A percentile compares a stretch with the other conserved stretches of the same genome.
phyloP scores from a whole-genome alignment of 2,888 invertebrate species.

The Brachylomia viminalis region DNA sequence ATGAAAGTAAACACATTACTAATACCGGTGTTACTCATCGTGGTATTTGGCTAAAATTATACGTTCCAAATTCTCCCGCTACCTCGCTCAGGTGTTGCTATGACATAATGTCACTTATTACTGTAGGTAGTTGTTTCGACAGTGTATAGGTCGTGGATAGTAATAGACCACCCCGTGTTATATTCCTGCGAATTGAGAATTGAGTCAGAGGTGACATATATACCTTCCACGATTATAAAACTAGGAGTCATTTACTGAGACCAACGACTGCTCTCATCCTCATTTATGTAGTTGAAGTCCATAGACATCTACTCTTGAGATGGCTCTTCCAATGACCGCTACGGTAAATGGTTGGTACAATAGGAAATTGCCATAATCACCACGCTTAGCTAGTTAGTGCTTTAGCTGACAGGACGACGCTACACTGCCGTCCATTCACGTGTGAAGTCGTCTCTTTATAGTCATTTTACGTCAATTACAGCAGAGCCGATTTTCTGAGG shows the following conservation, averaged over 20 bases:
- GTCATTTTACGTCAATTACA: conserved; percentile 7
- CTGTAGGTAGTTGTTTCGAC: conserved; percentile 14
- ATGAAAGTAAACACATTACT: conserved; percentile 67
- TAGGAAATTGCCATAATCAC: background rate
- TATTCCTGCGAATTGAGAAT: conserved; percentile 12
- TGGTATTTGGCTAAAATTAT: conserved; percentile 86
- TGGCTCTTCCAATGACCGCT: background rate
- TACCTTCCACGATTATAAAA: background rate
- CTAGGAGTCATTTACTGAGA: background rate
- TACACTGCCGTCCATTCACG: background rate
- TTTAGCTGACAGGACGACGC: conserved; percentile 25
- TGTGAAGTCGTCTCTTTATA: conserved; percentile 26
- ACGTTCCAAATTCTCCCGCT: conserved; percentile 82
- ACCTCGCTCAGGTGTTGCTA: conserved; percentile 78
- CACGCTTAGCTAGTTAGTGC: background rate
- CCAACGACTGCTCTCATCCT: background rate
- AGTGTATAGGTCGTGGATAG: conserved; percentile 16
- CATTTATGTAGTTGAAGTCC: background rate
- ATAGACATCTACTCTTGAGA: background rate
- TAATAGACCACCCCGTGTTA: conserved; percentile 18
- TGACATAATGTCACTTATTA: conserved; percentile 53
- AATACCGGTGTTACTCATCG: conserved; percentile 80
- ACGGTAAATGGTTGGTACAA: background rate
- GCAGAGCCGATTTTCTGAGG: background rate
- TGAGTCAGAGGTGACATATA: conserved; percentile 15